Evolutionary conservation across 2,113 vertebrate species (phyloP), one percentile per base, ranked within the genome.

Genomic region (Cacatua alba): DNA sequence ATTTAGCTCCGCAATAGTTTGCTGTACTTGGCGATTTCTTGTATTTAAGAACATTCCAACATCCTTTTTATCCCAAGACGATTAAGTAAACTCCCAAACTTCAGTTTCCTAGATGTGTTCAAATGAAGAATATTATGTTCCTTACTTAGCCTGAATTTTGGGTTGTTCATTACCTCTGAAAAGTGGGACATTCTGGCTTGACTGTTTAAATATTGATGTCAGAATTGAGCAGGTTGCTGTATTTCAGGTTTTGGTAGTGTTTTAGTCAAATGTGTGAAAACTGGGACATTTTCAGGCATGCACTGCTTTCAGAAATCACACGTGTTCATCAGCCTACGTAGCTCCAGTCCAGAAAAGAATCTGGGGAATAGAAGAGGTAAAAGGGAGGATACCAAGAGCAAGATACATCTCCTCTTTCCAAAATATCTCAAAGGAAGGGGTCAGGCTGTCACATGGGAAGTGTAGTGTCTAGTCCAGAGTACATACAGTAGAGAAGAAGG

Each of bases 231-330:
- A 96, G 55, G 91, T 92, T 95, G 83, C 86, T 94, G 74, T 94
- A 91, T 95, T 94, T 95, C 86, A 97, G 91, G 74, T 89, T 95
- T 85, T 86, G 86, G 83, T 89, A 93, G 46, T 41, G 15, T 71
- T 95, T 97, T 94, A 91, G 81, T 91, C 69, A 82, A 87, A 95
- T 65, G 86, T 95, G 94, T 94, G 93, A 95, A 96, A 96, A 87
- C 64, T 75, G 89, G 88, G 91, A 96, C 88, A 43, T 91, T 94
- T 94, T 90, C 88, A 94, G 94, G 64, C 88, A 63, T 74, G 43
- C 52, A 87, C 43, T 31, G 55, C 69, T 89, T 94, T 92, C 63
- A 90, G 82, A 94, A 86, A 41, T 57, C 75, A 92, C 92, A 89
- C 39, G 74, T 94, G 89, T 92, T 95, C 16, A 15, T 55, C 96